These are phyloP conservation scores for Passerina amoena DNA, from an alignment of 2,113 vertebrate genomes.

Conservation along the genomic window DNA sequence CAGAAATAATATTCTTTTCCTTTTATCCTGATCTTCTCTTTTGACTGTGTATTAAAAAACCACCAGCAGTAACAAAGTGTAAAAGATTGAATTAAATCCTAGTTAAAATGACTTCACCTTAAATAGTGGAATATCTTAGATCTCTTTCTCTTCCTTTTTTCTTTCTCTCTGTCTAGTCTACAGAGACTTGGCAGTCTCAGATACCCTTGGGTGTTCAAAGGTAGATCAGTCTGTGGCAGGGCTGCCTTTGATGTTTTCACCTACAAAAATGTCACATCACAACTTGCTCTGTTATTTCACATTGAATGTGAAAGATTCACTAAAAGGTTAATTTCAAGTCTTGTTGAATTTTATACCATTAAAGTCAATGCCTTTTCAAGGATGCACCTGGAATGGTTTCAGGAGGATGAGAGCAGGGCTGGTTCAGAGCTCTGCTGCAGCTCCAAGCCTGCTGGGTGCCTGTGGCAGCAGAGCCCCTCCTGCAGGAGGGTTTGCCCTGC, in stretches of 20 bases:
- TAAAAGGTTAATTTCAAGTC: constrained; percentile 86
- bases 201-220: constrained; percentile 86
- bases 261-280: constrained; percentile 86
- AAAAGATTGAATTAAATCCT: constrained; percentile 64
- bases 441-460: not conserved
- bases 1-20: constrained; percentile 63
- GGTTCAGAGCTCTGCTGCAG: not conserved
- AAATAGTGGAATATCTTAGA: constrained; percentile 76
- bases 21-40: constrained; percentile 68
- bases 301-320: constrained; percentile 76
- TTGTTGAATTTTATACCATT: constrained; percentile 67
- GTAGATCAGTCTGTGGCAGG: constrained; percentile 79
- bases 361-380: constrained; percentile 50
- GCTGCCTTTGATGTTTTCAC: constrained; percentile 85
- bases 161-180: constrained; percentile 74
- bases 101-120: constrained; percentile 73
- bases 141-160: constrained; percentile 57
- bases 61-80: constrained; percentile 49
- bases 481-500: not conserved
- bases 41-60: constrained; percentile 62
- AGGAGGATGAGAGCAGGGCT: not conserved
- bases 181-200: constrained; percentile 83
- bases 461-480: not conserved
- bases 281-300: constrained; percentile 80
- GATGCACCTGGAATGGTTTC: not conserved